A percentile compares a stretch with the other conserved stretches of the same genome.
Evolutionary conservation across 2,888 invertebrate genomes (phyloP).

Genomic region (Aleiodes testaceus): DNA sequence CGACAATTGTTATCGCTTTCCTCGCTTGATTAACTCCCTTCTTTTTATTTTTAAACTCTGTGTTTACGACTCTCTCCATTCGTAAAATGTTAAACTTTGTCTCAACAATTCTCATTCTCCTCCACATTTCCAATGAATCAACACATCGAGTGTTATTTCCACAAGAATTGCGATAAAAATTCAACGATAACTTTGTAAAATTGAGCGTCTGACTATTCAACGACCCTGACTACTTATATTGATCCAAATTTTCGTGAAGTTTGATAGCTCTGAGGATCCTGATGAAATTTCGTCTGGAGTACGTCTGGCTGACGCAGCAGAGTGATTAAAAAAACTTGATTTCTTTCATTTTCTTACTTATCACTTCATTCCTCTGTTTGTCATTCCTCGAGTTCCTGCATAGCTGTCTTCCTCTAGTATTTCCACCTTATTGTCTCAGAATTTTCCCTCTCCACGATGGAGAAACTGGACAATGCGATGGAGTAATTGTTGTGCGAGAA

Average conservation of each 20-base stretch:
- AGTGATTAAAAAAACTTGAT: constrained; percentile 68
- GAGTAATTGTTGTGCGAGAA: constrained; percentile 63
- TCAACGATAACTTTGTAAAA: constrained; percentile 6
- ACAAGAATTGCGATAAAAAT: constrained; percentile 16
- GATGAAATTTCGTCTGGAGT: constrained; percentile 23
- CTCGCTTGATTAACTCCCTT: constrained; percentile 54
- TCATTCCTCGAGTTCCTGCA: constrained; percentile 34
- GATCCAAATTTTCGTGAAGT: constrained; percentile 8
- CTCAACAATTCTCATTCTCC: neutral
- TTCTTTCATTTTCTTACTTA: constrained; percentile 48
- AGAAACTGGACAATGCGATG: constrained; percentile 60
- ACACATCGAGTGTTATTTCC: constrained; percentile 16
- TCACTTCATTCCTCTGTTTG: constrained; percentile 50
- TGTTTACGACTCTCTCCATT: constrained; percentile 36
- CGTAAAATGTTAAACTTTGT: constrained; percentile 8
- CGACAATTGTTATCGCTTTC: constrained; percentile 54
- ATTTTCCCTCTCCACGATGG: constrained; percentile 54
- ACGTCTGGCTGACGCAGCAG: constrained; percentile 57
- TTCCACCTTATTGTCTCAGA: constrained; percentile 43
- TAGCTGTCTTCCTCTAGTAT: constrained; percentile 44
- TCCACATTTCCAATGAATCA: neutral
- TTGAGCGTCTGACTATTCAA: neutral
- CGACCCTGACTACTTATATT: neutral
- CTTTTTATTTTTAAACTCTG: constrained; percentile 24
- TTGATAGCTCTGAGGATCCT: neutral